phyloP scores from a whole-genome alignment of 2,113 vertebrate species.

The Hemiprocne comata region DNA sequence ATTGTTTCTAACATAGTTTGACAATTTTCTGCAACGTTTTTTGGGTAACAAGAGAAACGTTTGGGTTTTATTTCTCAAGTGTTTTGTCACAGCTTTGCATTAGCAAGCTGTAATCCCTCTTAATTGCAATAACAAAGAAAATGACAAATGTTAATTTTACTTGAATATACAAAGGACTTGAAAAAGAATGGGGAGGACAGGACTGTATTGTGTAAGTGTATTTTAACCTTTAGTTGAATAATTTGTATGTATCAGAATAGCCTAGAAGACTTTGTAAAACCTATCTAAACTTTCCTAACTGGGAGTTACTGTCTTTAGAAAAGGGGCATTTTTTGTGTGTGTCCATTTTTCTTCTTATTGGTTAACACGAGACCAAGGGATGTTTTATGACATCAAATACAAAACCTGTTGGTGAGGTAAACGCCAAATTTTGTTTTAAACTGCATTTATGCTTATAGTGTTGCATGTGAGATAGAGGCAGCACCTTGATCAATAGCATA shows the following conservation, averaged over 20 bases:
- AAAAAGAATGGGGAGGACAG: conserved; percentile 73
- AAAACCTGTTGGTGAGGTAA: conserved; percentile 33
- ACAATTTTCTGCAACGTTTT: conserved; percentile 58
- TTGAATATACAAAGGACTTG: conserved; percentile 74
- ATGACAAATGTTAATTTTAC: conserved; percentile 74
- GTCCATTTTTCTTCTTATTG: conserved; percentile 50
- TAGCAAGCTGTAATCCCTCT: conserved; percentile 67
- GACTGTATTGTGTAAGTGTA: conserved; percentile 83
- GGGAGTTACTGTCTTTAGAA: conserved; percentile 59
- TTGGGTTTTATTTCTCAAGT: conserved; percentile 62
- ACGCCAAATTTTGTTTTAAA: conserved; percentile 55
- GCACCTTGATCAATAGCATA: conserved; percentile 53
- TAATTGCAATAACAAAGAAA: conserved; percentile 87
- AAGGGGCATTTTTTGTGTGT: conserved; percentile 30
- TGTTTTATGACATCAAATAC: conserved; percentile 20
- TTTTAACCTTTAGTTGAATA: conserved; percentile 90
- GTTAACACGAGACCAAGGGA: conserved; percentile 63
- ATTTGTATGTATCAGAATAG: conserved; percentile 85
- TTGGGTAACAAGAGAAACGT: conserved; percentile 60
- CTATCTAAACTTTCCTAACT: conserved; percentile 71
- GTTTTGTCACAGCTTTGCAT: conserved; percentile 67
- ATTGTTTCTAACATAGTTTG: conserved; percentile 75
- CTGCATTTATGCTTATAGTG: conserved; percentile 38
- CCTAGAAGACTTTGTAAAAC: conserved; percentile 76
- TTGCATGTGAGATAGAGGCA: conserved; percentile 51